phyloP scores from a whole-genome alignment of 2,113 vertebrate genomes.

The Amia ocellicauda region DNA sequence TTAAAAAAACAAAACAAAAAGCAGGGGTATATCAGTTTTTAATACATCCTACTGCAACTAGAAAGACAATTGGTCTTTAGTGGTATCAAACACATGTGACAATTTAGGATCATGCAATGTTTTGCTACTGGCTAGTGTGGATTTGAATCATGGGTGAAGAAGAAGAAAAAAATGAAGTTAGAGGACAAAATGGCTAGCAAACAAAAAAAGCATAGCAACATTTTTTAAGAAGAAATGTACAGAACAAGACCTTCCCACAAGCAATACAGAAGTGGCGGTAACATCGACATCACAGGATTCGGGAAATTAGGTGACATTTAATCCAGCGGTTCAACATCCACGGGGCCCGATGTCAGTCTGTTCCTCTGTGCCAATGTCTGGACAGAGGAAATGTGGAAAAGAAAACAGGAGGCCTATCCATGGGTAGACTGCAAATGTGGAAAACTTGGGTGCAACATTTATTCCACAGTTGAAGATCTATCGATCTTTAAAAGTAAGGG shows the following conservation, averaged over 20 bases:
- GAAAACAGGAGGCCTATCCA: neutral
- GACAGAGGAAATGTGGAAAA: slow-evolving; percentile 4
- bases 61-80: too few species aligned
- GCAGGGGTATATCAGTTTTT: too few species aligned
- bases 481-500: neutral
- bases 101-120: too few species aligned
- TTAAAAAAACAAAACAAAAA: too few species aligned
- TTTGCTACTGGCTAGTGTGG: neutral
- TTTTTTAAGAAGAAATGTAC: neutral
- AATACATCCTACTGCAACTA: too few species aligned
- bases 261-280: neutral
- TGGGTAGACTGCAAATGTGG: slow-evolving; percentile 1
- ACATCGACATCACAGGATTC: neutral
- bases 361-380: neutral
- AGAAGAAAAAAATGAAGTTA: neutral
- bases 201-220: neutral
- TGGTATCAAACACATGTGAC: too few species aligned
- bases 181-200: neutral
- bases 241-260: neutral
- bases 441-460: slow-evolving; percentile 6
- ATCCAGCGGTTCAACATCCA: neutral
- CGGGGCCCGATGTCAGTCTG: neutral
- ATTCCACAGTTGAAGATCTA: neutral
- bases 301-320: neutral
- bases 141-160: neutral